Conservation (phyloP, 2,113 vertebrate genomes). For the Tragelaphus scriptus region DNA sequence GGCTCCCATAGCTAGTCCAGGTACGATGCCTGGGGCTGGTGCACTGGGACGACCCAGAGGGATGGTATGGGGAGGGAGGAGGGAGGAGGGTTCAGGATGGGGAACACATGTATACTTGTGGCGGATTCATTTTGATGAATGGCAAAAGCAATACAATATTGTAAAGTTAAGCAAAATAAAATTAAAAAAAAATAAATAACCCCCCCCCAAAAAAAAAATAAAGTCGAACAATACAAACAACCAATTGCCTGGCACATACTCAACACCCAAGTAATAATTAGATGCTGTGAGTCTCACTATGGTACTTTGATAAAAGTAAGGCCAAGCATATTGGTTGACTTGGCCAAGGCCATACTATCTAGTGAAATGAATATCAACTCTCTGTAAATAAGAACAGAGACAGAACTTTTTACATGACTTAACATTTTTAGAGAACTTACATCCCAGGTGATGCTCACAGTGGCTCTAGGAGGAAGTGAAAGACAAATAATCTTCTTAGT, state of each 20-base stretch:
- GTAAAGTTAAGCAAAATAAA: no score
- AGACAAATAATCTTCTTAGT: not conserved
- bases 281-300: not conserved
- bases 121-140: no score
- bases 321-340: not conserved
- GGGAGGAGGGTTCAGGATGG: no score
- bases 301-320: not conserved
- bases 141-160: no score
- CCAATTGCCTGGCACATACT: not conserved
- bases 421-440: not conserved
- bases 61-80: no score
- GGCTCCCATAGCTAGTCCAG: no score
- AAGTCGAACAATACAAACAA: not conserved
- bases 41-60: no score
- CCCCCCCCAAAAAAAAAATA: not conserved
- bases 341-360: not conserved
- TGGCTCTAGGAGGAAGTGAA: not conserved
- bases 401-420: not conserved
- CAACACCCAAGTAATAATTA: not conserved
- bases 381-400: not conserved
- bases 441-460: not conserved
- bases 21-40: no score
- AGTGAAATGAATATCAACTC: not conserved
- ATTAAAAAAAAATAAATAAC: no score
- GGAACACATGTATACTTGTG: no score